Evolutionary conservation across 2,888 invertebrate species (phyloP).

Genomic region (Lasioglossum marginatum): DNA sequence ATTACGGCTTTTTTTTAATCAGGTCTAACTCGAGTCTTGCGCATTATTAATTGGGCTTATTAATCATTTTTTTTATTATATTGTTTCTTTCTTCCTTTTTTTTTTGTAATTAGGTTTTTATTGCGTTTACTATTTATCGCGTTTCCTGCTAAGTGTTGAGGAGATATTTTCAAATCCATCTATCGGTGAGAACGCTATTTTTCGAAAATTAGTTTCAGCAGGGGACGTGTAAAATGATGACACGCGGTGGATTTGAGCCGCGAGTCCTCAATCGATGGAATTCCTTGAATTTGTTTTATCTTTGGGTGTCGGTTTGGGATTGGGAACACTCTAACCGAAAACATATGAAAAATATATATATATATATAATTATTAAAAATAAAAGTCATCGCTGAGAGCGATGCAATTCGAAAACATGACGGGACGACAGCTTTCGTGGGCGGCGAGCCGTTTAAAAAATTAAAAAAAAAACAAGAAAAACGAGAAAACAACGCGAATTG

Average conservation of each 20-base stretch:
- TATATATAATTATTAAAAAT: conserved; percentile 4
- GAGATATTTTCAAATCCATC: not conserved
- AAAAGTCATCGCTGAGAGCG: conserved; percentile 31
- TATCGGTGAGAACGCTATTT: not conserved
- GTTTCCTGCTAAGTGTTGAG: not conserved
- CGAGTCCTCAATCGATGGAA: conserved; percentile 30
- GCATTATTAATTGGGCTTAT: conserved; percentile 71
- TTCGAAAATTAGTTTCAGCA: not conserved
- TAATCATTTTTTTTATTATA: conserved; percentile 54
- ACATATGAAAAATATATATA: conserved; percentile 38
- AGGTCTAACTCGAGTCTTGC: conserved; percentile 69
- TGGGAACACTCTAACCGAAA: conserved; percentile 77
- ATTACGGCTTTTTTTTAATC: conserved; percentile 66
- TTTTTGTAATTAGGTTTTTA: conserved; percentile 65
- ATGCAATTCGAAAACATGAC: conserved; percentile 27
- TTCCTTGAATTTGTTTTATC: conserved; percentile 57
- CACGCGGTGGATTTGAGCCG: conserved; percentile 20
- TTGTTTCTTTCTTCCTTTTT: conserved; percentile 37
- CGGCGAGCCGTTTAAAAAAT: conserved; percentile 34
- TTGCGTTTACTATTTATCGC: conserved; percentile 53
- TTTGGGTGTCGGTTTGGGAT: conserved; percentile 77
- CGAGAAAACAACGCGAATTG: conserved; percentile 22
- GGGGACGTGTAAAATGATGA: not conserved
- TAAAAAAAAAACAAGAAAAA: not conserved
- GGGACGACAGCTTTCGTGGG: conserved; percentile 31